Evolutionary conservation across 2,888 invertebrate genomes (phyloP).

Genomic region (Drosophila kokeensis): DNA sequence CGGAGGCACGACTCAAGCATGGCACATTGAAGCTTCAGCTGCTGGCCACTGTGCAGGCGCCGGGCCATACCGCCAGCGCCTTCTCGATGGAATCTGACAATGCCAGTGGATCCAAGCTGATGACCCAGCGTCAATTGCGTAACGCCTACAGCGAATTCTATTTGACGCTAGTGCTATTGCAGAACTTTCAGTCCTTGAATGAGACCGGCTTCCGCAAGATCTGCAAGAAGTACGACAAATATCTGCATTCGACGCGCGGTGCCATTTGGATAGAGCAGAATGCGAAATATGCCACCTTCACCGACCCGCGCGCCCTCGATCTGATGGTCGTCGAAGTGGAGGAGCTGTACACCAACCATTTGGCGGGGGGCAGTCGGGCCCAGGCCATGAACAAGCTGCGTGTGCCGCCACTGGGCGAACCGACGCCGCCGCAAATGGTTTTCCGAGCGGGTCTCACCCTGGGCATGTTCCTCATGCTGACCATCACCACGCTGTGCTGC

Average conservation of each 20-base stretch:
- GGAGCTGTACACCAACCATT: slow-evolving; percentile 91
- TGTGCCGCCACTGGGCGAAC: slow-evolving; percentile 97
- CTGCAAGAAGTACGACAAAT: slow-evolving; percentile 98
- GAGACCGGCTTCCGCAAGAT: slow-evolving; percentile 99
- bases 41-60: slow-evolving; percentile 67
- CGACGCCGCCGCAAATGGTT: slow-evolving; percentile 93
- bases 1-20: slow-evolving; percentile 97
- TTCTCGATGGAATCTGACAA: slow-evolving; percentile 22
- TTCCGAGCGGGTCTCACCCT: slow-evolving; percentile 97
- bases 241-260: slow-evolving; percentile 91
- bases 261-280: slow-evolving; percentile 95
- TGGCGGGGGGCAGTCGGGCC: slow-evolving; percentile 96
- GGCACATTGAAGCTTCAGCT: slow-evolving; percentile 88
- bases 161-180: slow-evolving; percentile 95
- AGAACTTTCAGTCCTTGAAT: slow-evolving; percentile 98
- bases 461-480: slow-evolving; percentile 94
- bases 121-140: slow-evolving; percentile 86
- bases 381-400: slow-evolving; percentile 98
- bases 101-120: slow-evolving; percentile 31
- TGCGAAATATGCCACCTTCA: slow-evolving; percentile 87
- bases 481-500: slow-evolving; percentile 92
- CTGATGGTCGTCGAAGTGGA: slow-evolving; percentile 90
- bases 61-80: slow-evolving; percentile 32
- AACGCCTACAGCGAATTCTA: slow-evolving; percentile 99
- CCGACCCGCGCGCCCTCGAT: slow-evolving; percentile 86